Evolutionary conservation across 1,140 invertebrate genomes (phyloP), one percentile per base, ranked within the genome.

Genomic region (Maconellicoccus hirsutus): DNA sequence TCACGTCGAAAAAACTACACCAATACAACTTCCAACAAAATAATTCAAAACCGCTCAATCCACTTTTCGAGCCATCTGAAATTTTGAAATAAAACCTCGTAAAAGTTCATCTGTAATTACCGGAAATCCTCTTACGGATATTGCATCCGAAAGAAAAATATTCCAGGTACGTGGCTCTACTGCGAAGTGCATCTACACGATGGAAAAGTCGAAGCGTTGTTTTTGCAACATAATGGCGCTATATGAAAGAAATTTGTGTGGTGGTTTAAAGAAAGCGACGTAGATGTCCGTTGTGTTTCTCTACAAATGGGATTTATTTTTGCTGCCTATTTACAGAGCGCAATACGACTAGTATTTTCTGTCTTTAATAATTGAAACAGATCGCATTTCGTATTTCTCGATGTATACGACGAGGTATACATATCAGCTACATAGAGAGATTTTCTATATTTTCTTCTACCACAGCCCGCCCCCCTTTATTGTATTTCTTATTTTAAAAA

Each of bases 331-430:
- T 52, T 52, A 14, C 12, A n/a, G 10, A 14, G 42, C n/a, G 12
- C 12, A 52, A 19, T 52, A 16, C 42, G 42, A 3, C 12, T 52
- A 8, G 29, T 33, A 33, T 33, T 52, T 52, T 19, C 42, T 52
- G 42, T 52, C 42, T 52, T 16, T 52, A 52, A 52, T 52, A 52
- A 52, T 52, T 52, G 42, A 52, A 52, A 52, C n/a, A 52, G n/a
- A 52, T 52, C 42, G 10, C 42, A 19, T 52, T 52, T 19, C 12
- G 6, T 14, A 52, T 52, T 52, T 52, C 10, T 19, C 6, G 14
- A 16, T 52, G n/a, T 8, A 19, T 52, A 52, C 42, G 42, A 52
- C 12, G 12, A 16, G 42, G 42, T 52, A 52, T 14, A 19, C n/a
- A 2, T 14, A 52, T 16, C n/a, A 8, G 3, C 3, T 33, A 33